Conservation (phyloP, 2,888 invertebrate species). For the Pristionchus mayeri region DNA sequence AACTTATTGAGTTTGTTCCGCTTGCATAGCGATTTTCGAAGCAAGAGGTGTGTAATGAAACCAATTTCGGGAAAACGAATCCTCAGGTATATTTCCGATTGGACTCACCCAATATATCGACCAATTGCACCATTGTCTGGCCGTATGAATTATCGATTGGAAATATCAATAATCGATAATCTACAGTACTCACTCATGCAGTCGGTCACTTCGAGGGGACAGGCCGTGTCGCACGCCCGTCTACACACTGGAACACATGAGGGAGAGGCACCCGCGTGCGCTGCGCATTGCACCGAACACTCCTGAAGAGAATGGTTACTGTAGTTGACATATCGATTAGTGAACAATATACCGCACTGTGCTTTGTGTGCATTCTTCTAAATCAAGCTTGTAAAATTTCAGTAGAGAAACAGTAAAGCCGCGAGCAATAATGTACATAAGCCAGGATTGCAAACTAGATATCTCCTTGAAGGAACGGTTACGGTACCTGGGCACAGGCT, state of each 20-base stretch:
- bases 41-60: no score
- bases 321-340: neutral
- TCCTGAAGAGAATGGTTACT: neutral
- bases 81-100: no score
- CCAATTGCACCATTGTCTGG: neutral
- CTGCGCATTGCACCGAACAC: constrained; percentile 37
- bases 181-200: constrained; percentile 24
- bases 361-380: no score
- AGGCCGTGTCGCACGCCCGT: constrained; percentile 34
- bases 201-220: constrained; percentile 21
- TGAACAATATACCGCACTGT: neutral
- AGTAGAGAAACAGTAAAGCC: no score
- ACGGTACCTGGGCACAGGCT: constrained; percentile 31
- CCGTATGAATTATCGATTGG: neutral
- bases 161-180: no score
- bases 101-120: no score
- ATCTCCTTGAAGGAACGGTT: neutral
- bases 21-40: no score
- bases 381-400: neutral
- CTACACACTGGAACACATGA: constrained; percentile 40
- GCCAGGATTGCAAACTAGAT: no score
- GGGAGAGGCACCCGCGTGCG: constrained; percentile 43
- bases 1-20: no score
- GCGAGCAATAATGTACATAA: no score
- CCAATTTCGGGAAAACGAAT: no score